Conservation (phyloP, 2,113 vertebrate genomes). For the Nerophis ophidion region DNA sequence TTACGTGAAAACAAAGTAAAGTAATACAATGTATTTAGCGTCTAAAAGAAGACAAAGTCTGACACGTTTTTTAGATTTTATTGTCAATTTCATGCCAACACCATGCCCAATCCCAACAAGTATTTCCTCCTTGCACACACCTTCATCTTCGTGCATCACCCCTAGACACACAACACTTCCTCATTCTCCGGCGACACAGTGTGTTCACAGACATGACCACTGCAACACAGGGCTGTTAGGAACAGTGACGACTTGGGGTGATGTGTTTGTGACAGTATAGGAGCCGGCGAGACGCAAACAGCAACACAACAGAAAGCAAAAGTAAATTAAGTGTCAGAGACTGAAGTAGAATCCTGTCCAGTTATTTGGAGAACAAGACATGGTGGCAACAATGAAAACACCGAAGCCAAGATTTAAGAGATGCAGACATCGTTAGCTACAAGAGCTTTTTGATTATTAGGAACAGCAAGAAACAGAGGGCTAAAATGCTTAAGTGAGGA, state of each 20-base stretch:
- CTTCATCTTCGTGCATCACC: too few relatives aligned
- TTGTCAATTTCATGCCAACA: too few relatives aligned
- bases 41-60: too few relatives aligned
- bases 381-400: neutral
- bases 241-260: slow-evolving; percentile 23
- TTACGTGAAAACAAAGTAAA: too few relatives aligned
- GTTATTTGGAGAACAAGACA: slow-evolving; percentile 18
- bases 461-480: slow-evolving; percentile 50
- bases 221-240: slow-evolving; percentile 38
- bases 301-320: neutral
- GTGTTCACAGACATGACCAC: neutral
- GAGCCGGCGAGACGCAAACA: slow-evolving; percentile 5
- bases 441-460: slow-evolving; percentile 59
- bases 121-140: too few relatives aligned
- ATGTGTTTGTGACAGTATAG: slow-evolving; percentile 25
- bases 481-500: slow-evolving; percentile 49
- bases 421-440: slow-evolving; percentile 21
- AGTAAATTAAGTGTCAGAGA: neutral
- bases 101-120: too few relatives aligned
- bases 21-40: too few relatives aligned
- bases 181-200: too few relatives aligned
- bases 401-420: slow-evolving; percentile 8
- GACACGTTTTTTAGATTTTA: too few relatives aligned
- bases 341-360: slow-evolving; percentile 8
- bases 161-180: too few relatives aligned